Evolutionary conservation across 2,888 invertebrate species (phyloP).

Genomic region (Aphodius sticticus): DNA sequence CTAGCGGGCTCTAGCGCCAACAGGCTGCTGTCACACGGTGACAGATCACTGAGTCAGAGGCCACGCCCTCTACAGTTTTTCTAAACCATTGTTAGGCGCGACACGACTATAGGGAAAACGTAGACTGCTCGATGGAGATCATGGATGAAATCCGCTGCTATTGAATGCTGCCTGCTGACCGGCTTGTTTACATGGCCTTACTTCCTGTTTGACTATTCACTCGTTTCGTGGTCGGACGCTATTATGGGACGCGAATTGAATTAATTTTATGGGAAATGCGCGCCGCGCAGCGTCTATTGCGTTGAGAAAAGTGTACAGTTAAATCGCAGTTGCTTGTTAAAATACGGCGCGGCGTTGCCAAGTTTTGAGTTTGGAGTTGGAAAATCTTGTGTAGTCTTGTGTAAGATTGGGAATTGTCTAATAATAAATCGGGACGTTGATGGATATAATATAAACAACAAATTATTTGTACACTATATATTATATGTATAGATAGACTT

Average conservation of each 20-base stretch:
- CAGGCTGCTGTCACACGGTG: neutral
- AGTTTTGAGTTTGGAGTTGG: too few relatives aligned
- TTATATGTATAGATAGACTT: too few relatives aligned
- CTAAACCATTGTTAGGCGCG: neutral
- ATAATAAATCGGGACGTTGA: too few relatives aligned
- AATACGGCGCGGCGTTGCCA: too few relatives aligned
- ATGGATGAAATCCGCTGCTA: neutral
- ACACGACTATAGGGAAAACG: neutral
- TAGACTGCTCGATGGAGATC: neutral
- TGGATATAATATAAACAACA: too few relatives aligned
- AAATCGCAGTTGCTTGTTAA: too few relatives aligned
- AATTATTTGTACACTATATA: too few relatives aligned
- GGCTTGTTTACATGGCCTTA: neutral
- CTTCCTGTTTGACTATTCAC: conserved; percentile 4
- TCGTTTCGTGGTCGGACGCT: neutral
- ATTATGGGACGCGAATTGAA: conserved; percentile 4
- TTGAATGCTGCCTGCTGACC: neutral
- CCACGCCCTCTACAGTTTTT: neutral
- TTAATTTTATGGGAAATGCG: conserved; percentile 4
- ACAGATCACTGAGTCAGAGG: neutral
- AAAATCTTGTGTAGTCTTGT: too few relatives aligned
- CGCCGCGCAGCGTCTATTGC: neutral
- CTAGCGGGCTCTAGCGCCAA: neutral
- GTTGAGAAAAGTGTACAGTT: neutral
- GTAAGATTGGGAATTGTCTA: too few relatives aligned